Conservation (phyloP, 2,113 vertebrate genomes). For the Pogona vitticeps region DNA sequence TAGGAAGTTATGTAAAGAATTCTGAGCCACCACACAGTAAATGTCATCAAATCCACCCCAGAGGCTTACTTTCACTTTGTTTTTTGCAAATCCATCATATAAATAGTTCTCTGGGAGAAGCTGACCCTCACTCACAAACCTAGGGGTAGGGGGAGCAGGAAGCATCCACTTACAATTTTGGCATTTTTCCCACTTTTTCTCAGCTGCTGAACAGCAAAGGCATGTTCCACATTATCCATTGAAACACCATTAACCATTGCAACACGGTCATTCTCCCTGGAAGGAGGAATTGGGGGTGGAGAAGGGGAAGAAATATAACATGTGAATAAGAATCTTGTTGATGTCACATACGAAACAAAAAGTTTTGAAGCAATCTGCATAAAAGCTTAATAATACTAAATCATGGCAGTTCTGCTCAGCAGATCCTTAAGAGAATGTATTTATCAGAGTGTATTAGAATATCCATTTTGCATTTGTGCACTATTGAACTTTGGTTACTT, state of each 20-base stretch:
- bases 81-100: not conserved
- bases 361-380: not conserved
- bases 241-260: constrained; percentile 99
- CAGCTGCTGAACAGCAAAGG: constrained; percentile 96
- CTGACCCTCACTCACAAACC: not conserved
- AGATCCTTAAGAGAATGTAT: not conserved
- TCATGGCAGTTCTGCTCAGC: not conserved
- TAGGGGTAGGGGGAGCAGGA: not conserved
- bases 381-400: not conserved
- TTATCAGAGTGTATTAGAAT: not conserved
- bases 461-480: not conserved
- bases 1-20: not conserved
- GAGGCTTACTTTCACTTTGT: not conserved
- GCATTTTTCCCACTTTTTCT: constrained; percentile 99
- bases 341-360: not conserved
- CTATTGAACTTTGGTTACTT: not conserved
- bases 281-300: constrained; percentile 1
- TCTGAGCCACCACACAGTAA: not conserved
- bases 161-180: constrained; percentile 92
- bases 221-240: constrained; percentile 99
- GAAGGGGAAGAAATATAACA: not conserved
- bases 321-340: not conserved
- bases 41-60: not conserved
- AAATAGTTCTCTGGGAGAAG: not conserved
- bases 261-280: constrained; percentile 97